Conservation (phyloP, 2,888 invertebrate species). For the Hirtodrosophila histrioides region DNA sequence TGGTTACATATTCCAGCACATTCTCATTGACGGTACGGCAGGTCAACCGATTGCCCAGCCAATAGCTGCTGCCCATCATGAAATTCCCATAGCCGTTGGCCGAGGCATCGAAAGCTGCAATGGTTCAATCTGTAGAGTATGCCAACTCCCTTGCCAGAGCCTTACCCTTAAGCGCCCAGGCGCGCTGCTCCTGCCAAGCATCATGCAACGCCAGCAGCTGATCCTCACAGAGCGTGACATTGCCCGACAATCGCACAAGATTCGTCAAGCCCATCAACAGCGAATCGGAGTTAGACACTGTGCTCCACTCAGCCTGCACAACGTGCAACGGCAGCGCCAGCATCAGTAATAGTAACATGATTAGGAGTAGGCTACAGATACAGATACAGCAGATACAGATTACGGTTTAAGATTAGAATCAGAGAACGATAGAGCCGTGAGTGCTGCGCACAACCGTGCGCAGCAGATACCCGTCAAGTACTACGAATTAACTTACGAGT, state of each 20-base stretch:
- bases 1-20: constrained; percentile 21
- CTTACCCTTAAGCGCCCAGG: constrained; percentile 56
- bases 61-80: constrained; percentile 42
- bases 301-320: background rate
- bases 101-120: constrained; percentile 57
- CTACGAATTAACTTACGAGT: background rate
- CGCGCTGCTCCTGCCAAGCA: constrained; percentile 11
- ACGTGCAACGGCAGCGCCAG: constrained; percentile 2
- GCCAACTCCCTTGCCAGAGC: too few species aligned
- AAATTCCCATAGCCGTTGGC: constrained; percentile 41
- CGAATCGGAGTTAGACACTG: constrained; percentile 12
- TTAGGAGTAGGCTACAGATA: too few species aligned
- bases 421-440: too few species aligned
- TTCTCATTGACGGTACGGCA: constrained; percentile 36
- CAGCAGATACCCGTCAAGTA: background rate
- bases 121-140: too few species aligned
- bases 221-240: constrained; percentile 23
- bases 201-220: constrained; percentile 29
- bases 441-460: background rate
- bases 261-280: constrained; percentile 32
- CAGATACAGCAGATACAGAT: too few species aligned
- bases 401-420: too few species aligned
- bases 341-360: constrained; percentile 4
- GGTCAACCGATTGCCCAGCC: constrained; percentile 47
- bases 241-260: background rate